phyloP scores from a whole-genome alignment of 2,888 invertebrate species.

The Drosophila infuscata region DNA sequence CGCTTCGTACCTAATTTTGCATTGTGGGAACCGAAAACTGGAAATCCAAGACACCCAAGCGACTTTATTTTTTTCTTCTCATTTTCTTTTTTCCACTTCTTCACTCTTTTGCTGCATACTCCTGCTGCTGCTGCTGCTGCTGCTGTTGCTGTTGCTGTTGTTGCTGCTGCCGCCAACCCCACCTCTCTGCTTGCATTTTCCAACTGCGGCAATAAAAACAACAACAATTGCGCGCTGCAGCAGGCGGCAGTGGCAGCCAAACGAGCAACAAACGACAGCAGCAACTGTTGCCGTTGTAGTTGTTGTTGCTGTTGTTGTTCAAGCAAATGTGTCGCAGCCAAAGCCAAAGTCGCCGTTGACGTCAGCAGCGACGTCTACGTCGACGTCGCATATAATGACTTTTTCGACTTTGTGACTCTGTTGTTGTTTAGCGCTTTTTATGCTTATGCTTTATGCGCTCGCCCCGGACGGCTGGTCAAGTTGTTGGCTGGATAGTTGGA shows the following conservation, averaged over 20 bases:
- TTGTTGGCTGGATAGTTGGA: conserved; percentile 41
- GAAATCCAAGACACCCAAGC: conserved; percentile 80
- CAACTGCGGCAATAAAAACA: conserved; percentile 67
- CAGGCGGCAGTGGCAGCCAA: conserved; percentile 51
- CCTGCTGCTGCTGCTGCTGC: conserved; percentile 23
- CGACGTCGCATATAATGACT: conserved; percentile 74
- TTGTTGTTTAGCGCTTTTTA: conserved; percentile 70
- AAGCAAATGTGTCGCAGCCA: conserved; percentile 81
- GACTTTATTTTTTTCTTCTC: conserved; percentile 51
- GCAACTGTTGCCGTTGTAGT: conserved; percentile 28
- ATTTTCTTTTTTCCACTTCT: neutral
- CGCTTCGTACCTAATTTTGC: conserved; percentile 83
- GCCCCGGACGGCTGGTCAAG: conserved; percentile 72
- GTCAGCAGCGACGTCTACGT: conserved; percentile 22
- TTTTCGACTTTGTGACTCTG: conserved; percentile 64
- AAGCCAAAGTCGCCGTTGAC: conserved; percentile 71
- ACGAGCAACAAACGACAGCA: conserved; percentile 62
- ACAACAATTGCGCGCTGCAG: conserved; percentile 32
- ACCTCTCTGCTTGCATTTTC: conserved; percentile 65
- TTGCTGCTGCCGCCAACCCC: neutral
- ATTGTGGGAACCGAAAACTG: conserved; percentile 85
- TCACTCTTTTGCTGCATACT: conserved; percentile 18
- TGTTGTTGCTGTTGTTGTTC: conserved; percentile 78
- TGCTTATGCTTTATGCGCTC: conserved; percentile 82
- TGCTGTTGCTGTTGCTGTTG: neutral